A percentile compares a stretch with the other conserved stretches of the same genome.
phyloP scores from a whole-genome alignment of 2,113 vertebrate species.

The Corythornis vintsioides region DNA sequence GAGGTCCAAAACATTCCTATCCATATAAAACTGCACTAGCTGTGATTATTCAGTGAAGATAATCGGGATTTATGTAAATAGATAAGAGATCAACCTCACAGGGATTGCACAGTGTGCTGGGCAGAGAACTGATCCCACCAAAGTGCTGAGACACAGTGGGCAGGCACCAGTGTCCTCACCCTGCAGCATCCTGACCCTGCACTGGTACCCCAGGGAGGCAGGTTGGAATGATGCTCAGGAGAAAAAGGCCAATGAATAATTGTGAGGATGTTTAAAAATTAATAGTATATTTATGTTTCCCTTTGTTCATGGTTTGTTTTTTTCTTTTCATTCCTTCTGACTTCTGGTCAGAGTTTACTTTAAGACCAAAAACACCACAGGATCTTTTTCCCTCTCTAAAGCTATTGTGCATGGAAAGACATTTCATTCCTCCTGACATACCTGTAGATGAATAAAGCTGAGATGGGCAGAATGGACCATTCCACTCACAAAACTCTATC shows the following conservation, averaged over 20 bases:
- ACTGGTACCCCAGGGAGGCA: accelerated
- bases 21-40: not conserved
- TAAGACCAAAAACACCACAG: not conserved
- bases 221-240: not conserved
- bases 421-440: constrained; percentile 27
- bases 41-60: not conserved
- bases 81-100: not conserved
- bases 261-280: not conserved
- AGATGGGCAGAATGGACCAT: constrained; percentile 65
- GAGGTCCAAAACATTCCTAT: not conserved
- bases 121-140: not conserved
- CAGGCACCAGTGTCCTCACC: not conserved
- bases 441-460: constrained; percentile 72
- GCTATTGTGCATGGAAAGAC: not conserved
- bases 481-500: constrained; percentile 63
- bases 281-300: not conserved
- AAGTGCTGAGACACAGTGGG: not conserved
- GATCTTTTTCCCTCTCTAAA: not conserved
- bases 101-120: accelerated
- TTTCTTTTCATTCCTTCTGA: not conserved
- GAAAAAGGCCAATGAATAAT: not conserved
- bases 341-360: not conserved
- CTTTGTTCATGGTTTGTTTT: not conserved
- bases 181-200: accelerated
- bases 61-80: not conserved